Conservation (phyloP, 2,113 vertebrate species). For the Vulpes vulpes region DNA sequence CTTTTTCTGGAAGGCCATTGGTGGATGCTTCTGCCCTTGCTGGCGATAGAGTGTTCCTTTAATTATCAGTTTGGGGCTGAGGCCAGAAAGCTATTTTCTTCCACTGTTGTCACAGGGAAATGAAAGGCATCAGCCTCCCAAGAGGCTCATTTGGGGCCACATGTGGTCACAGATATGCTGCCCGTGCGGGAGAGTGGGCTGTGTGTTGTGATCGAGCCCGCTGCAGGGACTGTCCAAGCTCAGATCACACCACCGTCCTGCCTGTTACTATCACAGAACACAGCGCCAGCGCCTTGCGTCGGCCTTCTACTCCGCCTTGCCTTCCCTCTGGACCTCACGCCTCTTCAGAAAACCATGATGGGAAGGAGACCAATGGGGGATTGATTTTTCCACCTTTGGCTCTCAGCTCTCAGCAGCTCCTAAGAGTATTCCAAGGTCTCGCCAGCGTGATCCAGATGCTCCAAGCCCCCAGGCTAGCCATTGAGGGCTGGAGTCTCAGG, state of each 20-base stretch:
- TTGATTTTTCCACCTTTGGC: not conserved
- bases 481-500: not conserved
- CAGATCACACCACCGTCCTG: fast-evolving
- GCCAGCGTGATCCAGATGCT: not conserved
- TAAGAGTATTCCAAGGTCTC: not conserved
- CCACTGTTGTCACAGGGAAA: constrained; percentile 7
- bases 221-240: not conserved
- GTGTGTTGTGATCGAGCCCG: fast-evolving
- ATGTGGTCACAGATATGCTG: fast-evolving
- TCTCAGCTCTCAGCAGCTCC: not conserved
- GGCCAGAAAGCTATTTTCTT: constrained; percentile 13
- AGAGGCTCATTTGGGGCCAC: fast-evolving
- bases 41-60: not conserved
- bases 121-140: not conserved
- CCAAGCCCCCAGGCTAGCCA: not conserved
- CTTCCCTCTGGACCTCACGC: not conserved
- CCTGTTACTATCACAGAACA: not conserved
- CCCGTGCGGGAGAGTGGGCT: fast-evolving
- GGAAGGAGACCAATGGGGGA: not conserved
- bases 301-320: not conserved
- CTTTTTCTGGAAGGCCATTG: constrained; percentile 48
- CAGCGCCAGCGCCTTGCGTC: fast-evolving
- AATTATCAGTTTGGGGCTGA: constrained; percentile 20
- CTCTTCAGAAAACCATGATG: not conserved
- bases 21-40: not conserved